Evolutionary conservation across 2,113 vertebrate genomes (phyloP).

Genomic region (Maylandia zebra): DNA sequence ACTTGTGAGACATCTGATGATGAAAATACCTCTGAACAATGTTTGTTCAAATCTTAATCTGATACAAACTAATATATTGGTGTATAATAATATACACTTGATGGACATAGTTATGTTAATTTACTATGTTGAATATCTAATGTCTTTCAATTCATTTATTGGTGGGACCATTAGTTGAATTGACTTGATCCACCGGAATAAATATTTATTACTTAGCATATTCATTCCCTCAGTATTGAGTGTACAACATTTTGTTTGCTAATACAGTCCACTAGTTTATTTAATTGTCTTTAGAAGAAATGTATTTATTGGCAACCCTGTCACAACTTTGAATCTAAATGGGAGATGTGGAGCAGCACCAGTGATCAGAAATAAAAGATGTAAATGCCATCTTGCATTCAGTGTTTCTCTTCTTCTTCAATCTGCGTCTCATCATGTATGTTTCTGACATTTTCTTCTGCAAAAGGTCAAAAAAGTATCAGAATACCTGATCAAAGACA

Average conservation of each 20-base stretch:
- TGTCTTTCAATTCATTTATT: background rate
- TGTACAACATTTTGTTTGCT: background rate
- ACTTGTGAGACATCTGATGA: background rate
- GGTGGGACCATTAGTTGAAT: background rate
- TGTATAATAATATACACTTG: background rate
- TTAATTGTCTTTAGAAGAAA: background rate
- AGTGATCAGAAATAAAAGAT: background rate
- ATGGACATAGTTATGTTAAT: background rate
- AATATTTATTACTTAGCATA: background rate
- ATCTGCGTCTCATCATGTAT: accelerated
- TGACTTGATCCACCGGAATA: background rate
- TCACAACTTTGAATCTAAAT: background rate
- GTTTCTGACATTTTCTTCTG: background rate
- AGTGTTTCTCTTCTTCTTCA: background rate
- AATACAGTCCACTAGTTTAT: background rate
- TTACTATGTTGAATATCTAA: background rate
- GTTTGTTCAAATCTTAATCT: background rate
- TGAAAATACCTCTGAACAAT: background rate
- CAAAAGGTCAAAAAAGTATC: background rate
- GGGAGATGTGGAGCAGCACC: background rate
- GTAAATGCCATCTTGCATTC: background rate
- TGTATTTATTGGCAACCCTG: background rate
- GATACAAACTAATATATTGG: background rate
- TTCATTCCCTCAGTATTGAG: background rate
- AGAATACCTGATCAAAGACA: background rate